phyloP scores from a whole-genome alignment of 2,113 vertebrate species.

The Vombatus ursinus region DNA sequence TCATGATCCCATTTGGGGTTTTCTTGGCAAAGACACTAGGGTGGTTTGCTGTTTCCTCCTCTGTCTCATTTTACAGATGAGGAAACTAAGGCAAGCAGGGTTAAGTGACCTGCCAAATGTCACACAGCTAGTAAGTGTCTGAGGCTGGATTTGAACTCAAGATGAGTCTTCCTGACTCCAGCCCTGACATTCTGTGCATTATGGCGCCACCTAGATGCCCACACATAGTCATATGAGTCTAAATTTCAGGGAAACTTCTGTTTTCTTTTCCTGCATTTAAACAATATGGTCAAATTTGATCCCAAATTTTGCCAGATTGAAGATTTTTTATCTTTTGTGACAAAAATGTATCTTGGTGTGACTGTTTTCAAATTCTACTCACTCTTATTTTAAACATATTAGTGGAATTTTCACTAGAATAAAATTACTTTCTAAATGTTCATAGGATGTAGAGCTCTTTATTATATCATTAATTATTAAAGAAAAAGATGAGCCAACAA shows the following conservation, averaged over 20 bases:
- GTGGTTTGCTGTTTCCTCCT: no score
- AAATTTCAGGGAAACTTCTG: not conserved
- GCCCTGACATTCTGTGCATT: no score
- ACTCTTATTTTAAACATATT: not conserved
- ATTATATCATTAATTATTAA: not conserved
- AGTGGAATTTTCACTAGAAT: not conserved
- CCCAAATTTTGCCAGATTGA: not conserved
- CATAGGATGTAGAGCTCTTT: not conserved
- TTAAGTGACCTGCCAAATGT: no score
- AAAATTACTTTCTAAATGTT: not conserved
- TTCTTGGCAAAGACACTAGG: no score
- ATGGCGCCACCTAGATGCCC: no score
- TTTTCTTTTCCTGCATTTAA: conserved; percentile 30
- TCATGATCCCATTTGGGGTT: no score
- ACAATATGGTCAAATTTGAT: not conserved
- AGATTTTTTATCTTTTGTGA: not conserved
- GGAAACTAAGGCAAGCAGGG: no score
- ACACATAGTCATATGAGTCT: not conserved
- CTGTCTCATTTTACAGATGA: no score
- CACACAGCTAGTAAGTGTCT: no score
- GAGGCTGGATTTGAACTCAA: no score
- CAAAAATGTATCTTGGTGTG: not conserved
- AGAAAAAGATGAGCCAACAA: conserved; percentile 13
- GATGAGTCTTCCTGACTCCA: no score
- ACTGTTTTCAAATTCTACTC: not conserved